Conservation (phyloP, 37 sponge, comb jelly and placozoan species). For the Spongilla lacustris region DNA sequence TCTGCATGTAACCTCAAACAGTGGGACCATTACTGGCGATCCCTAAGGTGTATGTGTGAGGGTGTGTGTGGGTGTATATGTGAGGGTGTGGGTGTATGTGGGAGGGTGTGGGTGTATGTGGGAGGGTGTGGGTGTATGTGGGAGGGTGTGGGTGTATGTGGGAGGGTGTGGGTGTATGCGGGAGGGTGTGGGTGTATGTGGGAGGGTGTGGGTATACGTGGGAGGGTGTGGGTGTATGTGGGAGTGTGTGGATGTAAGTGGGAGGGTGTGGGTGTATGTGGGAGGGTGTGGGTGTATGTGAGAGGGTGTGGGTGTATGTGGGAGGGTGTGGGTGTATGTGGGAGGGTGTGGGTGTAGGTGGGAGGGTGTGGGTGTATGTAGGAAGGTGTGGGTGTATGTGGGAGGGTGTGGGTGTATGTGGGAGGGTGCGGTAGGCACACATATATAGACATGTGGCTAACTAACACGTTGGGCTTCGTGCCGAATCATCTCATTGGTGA, state of each 20-base stretch:
- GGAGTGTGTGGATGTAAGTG: background rate
- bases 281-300: background rate
- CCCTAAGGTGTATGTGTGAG: background rate
- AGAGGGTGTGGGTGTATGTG: background rate
- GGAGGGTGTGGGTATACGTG: background rate
- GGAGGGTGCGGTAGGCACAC: too few relatives aligned
- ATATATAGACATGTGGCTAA: background rate
- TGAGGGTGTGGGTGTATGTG: background rate
- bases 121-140: background rate
- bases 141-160: background rate
- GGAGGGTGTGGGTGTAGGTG: too few relatives aligned
- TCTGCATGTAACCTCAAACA: slow-evolving; percentile 70
- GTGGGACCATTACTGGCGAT: background rate
- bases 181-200: background rate
- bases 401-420: too few relatives aligned
- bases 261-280: background rate
- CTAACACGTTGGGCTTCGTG: background rate
- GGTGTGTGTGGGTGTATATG: background rate
- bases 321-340: background rate
- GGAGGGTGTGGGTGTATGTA: too few relatives aligned
- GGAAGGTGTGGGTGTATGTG: too few relatives aligned
- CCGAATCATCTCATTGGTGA: background rate
- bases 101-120: background rate
- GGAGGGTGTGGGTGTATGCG: background rate
- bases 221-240: background rate